Conservation (phyloP, 2,888 invertebrate genomes). For the Papilio demoleus region DNA sequence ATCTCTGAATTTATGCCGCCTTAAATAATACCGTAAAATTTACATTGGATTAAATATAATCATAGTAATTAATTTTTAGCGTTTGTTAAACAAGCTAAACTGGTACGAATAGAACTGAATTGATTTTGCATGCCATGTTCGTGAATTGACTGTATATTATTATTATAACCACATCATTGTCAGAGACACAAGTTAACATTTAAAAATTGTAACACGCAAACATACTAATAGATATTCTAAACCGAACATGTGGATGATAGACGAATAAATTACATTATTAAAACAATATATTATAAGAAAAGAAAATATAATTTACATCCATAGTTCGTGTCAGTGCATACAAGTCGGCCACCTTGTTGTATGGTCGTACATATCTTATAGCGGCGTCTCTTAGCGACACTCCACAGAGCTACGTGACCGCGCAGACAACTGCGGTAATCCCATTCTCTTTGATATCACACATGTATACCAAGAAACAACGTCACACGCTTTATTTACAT, state of each 20-base stretch:
- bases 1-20: slow-evolving; percentile 12
- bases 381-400: slow-evolving; percentile 58
- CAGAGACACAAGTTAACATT: no score
- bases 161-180: no score
- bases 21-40: neutral
- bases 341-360: slow-evolving; percentile 22
- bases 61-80: neutral
- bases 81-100: neutral
- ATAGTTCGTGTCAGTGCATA: slow-evolving; percentile 36
- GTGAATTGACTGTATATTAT: no score
- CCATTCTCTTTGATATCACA: slow-evolving; percentile 48
- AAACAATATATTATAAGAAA: slow-evolving; percentile 9
- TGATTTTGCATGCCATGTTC: no score
- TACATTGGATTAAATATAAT: neutral
- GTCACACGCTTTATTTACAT: neutral
- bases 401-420: slow-evolving; percentile 77
- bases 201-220: no score
- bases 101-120: no score
- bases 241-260: neutral
- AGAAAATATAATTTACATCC: slow-evolving; percentile 7
- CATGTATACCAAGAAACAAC: neutral
- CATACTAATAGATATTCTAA: neutral
- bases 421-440: slow-evolving; percentile 77
- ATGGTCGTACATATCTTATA: slow-evolving; percentile 40
- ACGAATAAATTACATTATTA: neutral